Conservation (phyloP, 1,140 invertebrate genomes). For the Portunus trituberculatus region DNA sequence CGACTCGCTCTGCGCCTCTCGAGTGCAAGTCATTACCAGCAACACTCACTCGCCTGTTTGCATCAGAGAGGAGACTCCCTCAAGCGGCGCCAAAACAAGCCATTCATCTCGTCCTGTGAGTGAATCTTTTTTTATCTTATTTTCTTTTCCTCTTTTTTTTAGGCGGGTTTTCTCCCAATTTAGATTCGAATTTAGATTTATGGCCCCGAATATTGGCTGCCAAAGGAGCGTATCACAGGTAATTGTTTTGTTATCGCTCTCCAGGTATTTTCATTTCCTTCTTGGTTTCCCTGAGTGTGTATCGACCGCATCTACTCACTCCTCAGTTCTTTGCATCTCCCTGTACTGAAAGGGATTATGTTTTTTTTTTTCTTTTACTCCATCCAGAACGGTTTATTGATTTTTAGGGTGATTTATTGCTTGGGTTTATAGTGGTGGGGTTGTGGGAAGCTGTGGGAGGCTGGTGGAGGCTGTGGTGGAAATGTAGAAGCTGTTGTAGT, state of each 20-base stretch:
- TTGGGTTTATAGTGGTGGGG: too few species aligned
- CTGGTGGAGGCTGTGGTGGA: too few species aligned
- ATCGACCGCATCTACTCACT: not conserved
- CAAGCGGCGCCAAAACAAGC: not conserved
- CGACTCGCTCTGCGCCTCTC: not conserved
- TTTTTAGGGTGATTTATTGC: too few species aligned
- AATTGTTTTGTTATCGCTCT: not conserved
- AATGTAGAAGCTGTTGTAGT: too few species aligned
- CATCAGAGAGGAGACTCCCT: too few species aligned
- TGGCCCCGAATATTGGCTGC: not conserved
- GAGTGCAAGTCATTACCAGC: not conserved
- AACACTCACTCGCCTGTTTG: not conserved
- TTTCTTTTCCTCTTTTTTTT: not conserved
- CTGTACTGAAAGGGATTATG: not conserved
- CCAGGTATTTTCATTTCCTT: not conserved
- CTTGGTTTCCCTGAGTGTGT: not conserved
- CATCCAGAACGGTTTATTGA: too few species aligned
- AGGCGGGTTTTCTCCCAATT: not conserved
- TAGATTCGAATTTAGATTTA: constrained; percentile 24
- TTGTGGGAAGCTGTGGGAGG: too few species aligned
- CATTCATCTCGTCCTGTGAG: not conserved
- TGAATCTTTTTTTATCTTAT: not conserved
- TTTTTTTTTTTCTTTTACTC: too few species aligned
- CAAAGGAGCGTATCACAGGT: not conserved
- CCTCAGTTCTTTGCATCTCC: not conserved